phyloP scores from a whole-genome alignment of 1,140 invertebrate genomes.

The Odontomachus brunneus region DNA sequence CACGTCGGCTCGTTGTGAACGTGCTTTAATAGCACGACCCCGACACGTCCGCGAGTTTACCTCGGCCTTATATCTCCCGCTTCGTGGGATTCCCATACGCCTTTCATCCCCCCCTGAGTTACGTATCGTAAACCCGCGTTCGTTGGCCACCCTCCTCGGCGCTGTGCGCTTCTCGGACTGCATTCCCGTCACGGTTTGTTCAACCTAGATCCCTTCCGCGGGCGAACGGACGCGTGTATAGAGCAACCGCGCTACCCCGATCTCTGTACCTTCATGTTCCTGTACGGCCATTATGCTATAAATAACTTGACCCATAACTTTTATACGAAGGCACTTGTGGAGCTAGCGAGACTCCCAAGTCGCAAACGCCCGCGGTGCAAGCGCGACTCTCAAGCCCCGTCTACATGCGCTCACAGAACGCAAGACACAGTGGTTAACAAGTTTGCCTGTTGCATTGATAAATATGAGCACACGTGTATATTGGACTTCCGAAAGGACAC shows the following conservation, averaged over 20 bases:
- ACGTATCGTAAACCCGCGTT: conserved; percentile 59
- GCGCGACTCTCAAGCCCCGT: no score
- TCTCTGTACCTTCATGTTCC: conserved; percentile 14
- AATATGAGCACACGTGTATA: no score
- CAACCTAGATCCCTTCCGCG: conserved; percentile 30
- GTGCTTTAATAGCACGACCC: conserved; percentile 70
- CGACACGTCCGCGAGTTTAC: conserved; percentile 71
- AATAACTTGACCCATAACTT: conserved; percentile 58
- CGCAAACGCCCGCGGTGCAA: no score
- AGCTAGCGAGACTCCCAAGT: conserved; percentile 18
- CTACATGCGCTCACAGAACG: no score
- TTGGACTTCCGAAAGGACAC: no score
- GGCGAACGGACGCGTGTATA: neutral
- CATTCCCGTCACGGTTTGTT: conserved; percentile 56
- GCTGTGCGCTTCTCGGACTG: conserved; percentile 26
- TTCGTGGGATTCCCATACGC: conserved; percentile 65
- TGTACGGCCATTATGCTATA: conserved; percentile 36
- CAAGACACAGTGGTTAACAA: no score
- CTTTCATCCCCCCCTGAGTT: conserved; percentile 63
- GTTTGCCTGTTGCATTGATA: no score
- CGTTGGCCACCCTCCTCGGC: neutral
- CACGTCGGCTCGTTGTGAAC: conserved; percentile 65
- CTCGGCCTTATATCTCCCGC: conserved; percentile 64
- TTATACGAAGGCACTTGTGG: conserved; percentile 14
- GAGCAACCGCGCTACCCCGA: neutral